phyloP scores from a whole-genome alignment of 1,140 invertebrate genomes.

The Drosophila baimaii region DNA sequence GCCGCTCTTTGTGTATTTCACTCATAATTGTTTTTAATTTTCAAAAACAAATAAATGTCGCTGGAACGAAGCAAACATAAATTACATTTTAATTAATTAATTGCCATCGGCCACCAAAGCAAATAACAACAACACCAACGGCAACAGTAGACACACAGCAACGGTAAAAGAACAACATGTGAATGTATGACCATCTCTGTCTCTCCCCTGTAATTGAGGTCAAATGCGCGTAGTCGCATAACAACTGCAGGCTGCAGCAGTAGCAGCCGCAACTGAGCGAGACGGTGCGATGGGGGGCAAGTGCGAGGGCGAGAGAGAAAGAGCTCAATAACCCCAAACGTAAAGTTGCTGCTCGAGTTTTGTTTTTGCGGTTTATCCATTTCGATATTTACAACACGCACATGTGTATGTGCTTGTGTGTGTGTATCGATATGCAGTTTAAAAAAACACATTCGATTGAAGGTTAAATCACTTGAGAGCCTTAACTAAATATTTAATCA shows the following conservation, averaged over 20 bases:
- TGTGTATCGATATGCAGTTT: constrained; percentile 13
- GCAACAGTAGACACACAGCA: constrained; percentile 6
- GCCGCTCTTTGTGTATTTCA: constrained; percentile 16
- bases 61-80: constrained; percentile 37
- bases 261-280: neutral
- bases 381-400: constrained; percentile 32
- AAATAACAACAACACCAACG: constrained; percentile 12
- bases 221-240: constrained; percentile 43
- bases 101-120: constrained; percentile 28
- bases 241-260: constrained; percentile 46
- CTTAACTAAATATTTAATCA: constrained; percentile 42
- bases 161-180: constrained; percentile 12
- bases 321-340: constrained; percentile 36
- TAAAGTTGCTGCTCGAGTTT: constrained; percentile 32
- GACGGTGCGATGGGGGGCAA: constrained; percentile 4
- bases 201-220: constrained; percentile 40
- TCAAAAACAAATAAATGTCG: constrained; percentile 53
- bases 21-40: constrained; percentile 55
- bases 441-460: constrained; percentile 22
- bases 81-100: constrained; percentile 56
- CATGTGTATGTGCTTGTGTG: neutral
- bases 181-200: constrained; percentile 26
- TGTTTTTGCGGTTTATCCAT: constrained; percentile 10
- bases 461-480: constrained; percentile 36
- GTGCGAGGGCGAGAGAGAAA: constrained; percentile 2